Percentiles rank a stretch among this genome's conserved stretches.
phyloP scores from a whole-genome alignment of 2,797 vertebrate species.

The Peromyscus nudipes region DNA sequence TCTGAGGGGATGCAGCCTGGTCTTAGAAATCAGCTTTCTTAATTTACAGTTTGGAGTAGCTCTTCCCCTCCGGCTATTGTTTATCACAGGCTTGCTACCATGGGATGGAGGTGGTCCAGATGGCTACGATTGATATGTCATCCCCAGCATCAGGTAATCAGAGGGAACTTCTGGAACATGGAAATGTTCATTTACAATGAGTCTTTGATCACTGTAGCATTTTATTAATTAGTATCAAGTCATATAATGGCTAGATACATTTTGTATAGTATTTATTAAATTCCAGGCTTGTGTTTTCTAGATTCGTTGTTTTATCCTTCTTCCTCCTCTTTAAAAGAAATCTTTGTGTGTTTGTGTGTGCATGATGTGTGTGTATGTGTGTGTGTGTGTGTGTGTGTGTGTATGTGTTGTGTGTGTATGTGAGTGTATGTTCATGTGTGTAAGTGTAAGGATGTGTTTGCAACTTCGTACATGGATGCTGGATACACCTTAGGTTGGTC shows the following conservation, averaged over 20 bases:
- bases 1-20: not conserved
- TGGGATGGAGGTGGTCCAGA: not conserved
- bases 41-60: not conserved
- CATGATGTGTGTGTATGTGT: not conserved
- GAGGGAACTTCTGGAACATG: not conserved
- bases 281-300: not conserved
- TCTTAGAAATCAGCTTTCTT: not conserved
- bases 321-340: not conserved
- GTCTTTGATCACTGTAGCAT: not conserved
- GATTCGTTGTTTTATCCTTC: not conserved
- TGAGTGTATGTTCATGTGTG: not conserved
- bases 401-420: not conserved
- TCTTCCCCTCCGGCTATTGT: not conserved
- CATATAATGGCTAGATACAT: not conserved
- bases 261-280: constrained; percentile 7
- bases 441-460: not conserved
- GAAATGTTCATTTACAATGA: not conserved
- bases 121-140: not conserved
- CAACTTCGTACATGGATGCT: not conserved
- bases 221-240: constrained; percentile 36
- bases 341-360: not conserved
- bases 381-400: not conserved
- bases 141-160: not conserved
- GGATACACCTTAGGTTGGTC: not conserved
- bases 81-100: not conserved